phyloP scores from a whole-genome alignment of 2,888 invertebrate species.

The Panopea generosa region DNA sequence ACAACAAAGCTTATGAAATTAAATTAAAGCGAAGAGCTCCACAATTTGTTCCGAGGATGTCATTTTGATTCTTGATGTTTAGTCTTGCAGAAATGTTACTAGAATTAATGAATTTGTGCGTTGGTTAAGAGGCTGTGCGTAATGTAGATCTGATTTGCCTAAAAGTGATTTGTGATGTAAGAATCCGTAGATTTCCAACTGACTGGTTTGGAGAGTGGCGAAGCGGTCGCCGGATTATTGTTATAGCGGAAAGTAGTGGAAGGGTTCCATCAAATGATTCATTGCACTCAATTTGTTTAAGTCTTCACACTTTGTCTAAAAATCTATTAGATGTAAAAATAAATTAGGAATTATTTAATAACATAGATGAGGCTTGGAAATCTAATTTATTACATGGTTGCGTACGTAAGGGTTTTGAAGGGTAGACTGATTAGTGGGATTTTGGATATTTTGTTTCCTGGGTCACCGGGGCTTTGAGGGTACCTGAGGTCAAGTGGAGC shows the following conservation, averaged over 20 bases:
- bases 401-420: conserved; percentile 38
- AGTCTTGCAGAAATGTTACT: conserved; percentile 49
- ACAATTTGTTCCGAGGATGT: conserved; percentile 28
- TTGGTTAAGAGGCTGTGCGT: conserved; percentile 20
- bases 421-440: not conserved
- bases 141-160: conserved; percentile 44
- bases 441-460: not conserved
- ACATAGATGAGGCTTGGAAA: conserved; percentile 51
- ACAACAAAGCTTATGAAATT: conserved; percentile 43
- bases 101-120: conserved; percentile 59
- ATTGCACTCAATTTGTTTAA: conserved; percentile 43
- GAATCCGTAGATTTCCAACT: conserved; percentile 34
- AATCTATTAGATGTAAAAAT: conserved; percentile 21
- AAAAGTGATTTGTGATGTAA: conserved; percentile 27
- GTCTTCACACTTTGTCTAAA: conserved; percentile 32
- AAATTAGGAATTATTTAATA: conserved; percentile 46
- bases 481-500: too few relatives aligned
- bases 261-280: conserved; percentile 19
- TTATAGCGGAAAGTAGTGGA: not conserved
- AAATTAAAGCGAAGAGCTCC: conserved; percentile 44
- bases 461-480: not conserved
- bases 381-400: conserved; percentile 52
- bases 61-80: conserved; percentile 31
- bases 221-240: not conserved
- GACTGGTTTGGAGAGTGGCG: conserved; percentile 31